phyloP scores from a whole-genome alignment of 1,140 invertebrate species.

The Cryptotermes secundus region DNA sequence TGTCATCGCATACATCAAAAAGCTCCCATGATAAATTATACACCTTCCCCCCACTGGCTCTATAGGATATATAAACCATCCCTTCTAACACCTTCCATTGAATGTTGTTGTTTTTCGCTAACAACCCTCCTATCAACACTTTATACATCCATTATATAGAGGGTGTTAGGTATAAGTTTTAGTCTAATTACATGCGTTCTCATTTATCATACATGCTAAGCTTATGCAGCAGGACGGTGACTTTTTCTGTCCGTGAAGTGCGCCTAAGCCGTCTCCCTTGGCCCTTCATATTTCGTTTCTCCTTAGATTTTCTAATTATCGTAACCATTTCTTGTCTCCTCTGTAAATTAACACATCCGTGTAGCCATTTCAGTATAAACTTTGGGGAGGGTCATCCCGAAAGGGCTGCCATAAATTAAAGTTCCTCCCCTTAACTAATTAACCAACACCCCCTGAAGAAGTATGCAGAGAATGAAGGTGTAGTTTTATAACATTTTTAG shows the following conservation, averaged over 20 bases:
- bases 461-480: no score
- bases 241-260: background rate
- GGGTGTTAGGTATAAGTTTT: background rate
- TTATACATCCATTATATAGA: background rate
- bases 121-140: background rate
- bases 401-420: background rate
- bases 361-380: background rate
- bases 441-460: no score
- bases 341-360: background rate
- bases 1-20: constrained; percentile 13
- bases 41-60: background rate
- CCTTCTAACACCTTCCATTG: constrained; percentile 7
- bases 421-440: no score
- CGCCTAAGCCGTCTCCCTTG: background rate
- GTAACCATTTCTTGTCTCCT: background rate
- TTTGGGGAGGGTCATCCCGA: background rate
- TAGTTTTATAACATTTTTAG: no score
- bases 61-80: background rate
- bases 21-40: constrained; percentile 16
- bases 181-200: background rate
- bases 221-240: background rate
- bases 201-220: background rate
- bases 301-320: background rate
- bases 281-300: background rate
- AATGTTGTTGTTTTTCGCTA: background rate